phyloP scores from a whole-genome alignment of 2,888 invertebrate genomes.

The Andrena dorsata region DNA sequence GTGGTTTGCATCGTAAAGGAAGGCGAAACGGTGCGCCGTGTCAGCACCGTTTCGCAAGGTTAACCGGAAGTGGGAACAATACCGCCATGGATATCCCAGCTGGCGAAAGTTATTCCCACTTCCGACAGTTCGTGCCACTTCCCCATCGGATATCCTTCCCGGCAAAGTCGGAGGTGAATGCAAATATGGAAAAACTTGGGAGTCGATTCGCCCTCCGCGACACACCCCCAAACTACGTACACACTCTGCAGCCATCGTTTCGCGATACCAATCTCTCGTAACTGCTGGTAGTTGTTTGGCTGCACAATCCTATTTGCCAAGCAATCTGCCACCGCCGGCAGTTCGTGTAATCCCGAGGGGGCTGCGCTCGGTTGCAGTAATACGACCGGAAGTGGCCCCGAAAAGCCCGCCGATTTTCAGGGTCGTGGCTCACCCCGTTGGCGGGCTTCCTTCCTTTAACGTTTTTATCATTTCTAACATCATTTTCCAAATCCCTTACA shows the following conservation, averaged over 20 bases:
- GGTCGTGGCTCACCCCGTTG: constrained; percentile 52
- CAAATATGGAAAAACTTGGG: constrained; percentile 61
- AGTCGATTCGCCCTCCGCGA: constrained; percentile 39
- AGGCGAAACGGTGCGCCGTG: background rate
- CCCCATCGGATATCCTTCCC: constrained; percentile 23
- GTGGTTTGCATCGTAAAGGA: constrained; percentile 7
- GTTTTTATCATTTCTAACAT: background rate
- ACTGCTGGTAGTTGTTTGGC: constrained; percentile 76
- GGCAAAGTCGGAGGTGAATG: constrained; percentile 31
- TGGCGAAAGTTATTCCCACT: constrained; percentile 43
- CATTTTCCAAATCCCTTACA: background rate
- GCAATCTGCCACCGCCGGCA: constrained; percentile 74
- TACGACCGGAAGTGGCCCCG: constrained; percentile 66
- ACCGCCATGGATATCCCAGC: constrained; percentile 12
- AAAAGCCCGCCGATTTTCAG: constrained; percentile 68
- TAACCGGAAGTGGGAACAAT: constrained; percentile 36
- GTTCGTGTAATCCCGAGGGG: constrained; percentile 69
- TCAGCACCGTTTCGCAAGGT: constrained; percentile 16
- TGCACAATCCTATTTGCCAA: constrained; percentile 78
- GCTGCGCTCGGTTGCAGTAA: constrained; percentile 62
- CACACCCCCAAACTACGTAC: background rate
- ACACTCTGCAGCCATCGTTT: constrained; percentile 59
- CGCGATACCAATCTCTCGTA: constrained; percentile 67
- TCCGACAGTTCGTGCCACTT: constrained; percentile 26
- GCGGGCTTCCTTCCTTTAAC: background rate